Evolutionary conservation across 2,113 vertebrate genomes (phyloP), one percentile per base, ranked within the genome.

Genomic region (Oenanthe melanoleuca): DNA sequence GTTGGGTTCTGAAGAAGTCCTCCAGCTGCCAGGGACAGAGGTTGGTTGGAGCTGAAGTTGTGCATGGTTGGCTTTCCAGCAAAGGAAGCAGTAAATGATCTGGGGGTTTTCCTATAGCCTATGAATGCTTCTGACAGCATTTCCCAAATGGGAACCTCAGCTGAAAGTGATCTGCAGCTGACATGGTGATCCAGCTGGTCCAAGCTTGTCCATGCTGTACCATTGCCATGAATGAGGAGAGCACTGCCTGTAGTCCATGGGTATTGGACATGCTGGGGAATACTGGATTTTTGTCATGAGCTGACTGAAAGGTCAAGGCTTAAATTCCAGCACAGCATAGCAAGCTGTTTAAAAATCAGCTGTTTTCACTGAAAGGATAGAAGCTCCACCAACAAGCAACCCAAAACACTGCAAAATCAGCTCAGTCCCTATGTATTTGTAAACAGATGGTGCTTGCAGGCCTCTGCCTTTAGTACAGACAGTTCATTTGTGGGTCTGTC

Each of bases 391-490:
- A 2, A 33, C 5, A 72, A 74, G 9, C 8, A 38, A 38, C 7
- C 11, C 26, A 28, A 80, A 86, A 44, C 34, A 25, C 29, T 50
- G 52, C 47, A 64, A 59, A 67, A 69, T 29, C 29, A 64, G 12
- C 24, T 71, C 55, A 42, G 31, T 71, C 28, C 19, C 21, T 24
- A 0, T 2, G 17, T 29, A 26, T 8, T 1, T 28, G 12, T 8
- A 50, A 61, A 11, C 8, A 71, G 18, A 15, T 1, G 6, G n/a
- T 40, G 42, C 20, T 55, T 55, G 29, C 29, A 71, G 63, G 5
- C 22, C 28, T 67, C 56, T 82, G 52, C 29, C 34, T 59, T 49
- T 42, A 12, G 19, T 29, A n/a, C 7, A 65, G 50, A 9, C 10
- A 52, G 49, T 14, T 72, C 25, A 24, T 75, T 56, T 44, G 22